phyloP scores from a whole-genome alignment of 2,113 vertebrate genomes.

The Elanoides forficatus region DNA sequence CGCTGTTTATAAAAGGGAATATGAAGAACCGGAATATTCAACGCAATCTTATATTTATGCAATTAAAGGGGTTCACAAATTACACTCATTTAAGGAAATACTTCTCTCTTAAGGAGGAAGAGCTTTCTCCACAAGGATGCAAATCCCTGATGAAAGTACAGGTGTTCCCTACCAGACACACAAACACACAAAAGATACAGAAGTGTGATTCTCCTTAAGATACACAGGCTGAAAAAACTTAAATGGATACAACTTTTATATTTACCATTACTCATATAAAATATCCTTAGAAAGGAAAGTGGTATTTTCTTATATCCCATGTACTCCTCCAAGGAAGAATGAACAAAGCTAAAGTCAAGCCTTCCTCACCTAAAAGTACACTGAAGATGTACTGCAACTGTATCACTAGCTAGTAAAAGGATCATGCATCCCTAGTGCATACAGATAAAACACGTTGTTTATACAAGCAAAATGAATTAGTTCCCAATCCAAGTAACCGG shows the following conservation, averaged over 20 bases:
- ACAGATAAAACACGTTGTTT: not conserved
- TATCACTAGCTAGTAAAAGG: not conserved
- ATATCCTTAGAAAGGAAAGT: not conserved
- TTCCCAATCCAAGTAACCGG: rapidly evolving
- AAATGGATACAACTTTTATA: not conserved
- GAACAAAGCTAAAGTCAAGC: not conserved
- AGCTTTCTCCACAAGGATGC: not conserved
- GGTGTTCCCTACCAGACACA: not conserved
- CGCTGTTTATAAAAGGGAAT: not conserved
- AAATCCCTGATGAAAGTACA: not conserved
- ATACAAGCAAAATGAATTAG: rapidly evolving
- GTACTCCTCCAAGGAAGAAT: not conserved
- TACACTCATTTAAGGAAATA: not conserved
- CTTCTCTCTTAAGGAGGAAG: not conserved
- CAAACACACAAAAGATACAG: not conserved
- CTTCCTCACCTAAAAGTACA: not conserved
- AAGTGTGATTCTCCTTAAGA: not conserved
- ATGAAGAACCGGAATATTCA: not conserved
- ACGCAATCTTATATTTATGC: not conserved
- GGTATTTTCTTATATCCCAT: not conserved
- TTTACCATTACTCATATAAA: not conserved
- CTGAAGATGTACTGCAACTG: not conserved
- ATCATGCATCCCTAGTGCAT: not conserved
- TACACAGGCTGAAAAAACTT: not conserved
- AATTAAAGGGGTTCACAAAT: not conserved